Evolutionary conservation across 2,113 vertebrate species (phyloP).

Genomic region (Eulacestoma nigropectus): DNA sequence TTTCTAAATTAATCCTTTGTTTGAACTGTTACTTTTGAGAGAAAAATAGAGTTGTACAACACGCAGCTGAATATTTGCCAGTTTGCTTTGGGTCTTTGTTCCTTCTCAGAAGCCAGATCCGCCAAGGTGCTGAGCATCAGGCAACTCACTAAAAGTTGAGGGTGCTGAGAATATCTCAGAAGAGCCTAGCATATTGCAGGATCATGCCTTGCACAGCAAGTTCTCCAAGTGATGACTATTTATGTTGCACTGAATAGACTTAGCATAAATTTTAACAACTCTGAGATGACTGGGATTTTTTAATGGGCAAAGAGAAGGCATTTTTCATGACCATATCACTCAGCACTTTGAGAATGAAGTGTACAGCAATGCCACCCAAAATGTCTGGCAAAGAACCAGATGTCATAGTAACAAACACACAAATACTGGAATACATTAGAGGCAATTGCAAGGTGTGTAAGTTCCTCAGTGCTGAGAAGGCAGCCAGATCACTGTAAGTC

Average conservation of each 20-base stretch:
- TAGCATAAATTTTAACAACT: constrained; percentile 62
- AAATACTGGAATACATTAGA: constrained; percentile 17
- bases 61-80: background rate
- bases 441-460: constrained; percentile 24
- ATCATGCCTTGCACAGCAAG: constrained; percentile 47
- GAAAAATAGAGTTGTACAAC: background rate
- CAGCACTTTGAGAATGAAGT: background rate
- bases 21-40: constrained; percentile 48
- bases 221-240: constrained; percentile 54
- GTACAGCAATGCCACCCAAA: constrained; percentile 23
- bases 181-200: constrained; percentile 45
- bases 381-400: constrained; percentile 43
- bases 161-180: constrained; percentile 20
- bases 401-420: background rate
- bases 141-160: background rate
- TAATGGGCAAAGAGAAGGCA: background rate
- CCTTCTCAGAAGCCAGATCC: background rate
- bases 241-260: constrained; percentile 60
- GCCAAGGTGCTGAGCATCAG: constrained; percentile 29
- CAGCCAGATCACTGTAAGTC: background rate
- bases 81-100: constrained; percentile 18
- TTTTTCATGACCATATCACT: constrained; percentile 16
- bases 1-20: constrained; percentile 56
- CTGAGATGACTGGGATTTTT: background rate
- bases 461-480: background rate